Evolutionary conservation across 2,888 invertebrate genomes (phyloP), one percentile per base, ranked within the genome.

Genomic region (Chymomyza fuscimana): DNA sequence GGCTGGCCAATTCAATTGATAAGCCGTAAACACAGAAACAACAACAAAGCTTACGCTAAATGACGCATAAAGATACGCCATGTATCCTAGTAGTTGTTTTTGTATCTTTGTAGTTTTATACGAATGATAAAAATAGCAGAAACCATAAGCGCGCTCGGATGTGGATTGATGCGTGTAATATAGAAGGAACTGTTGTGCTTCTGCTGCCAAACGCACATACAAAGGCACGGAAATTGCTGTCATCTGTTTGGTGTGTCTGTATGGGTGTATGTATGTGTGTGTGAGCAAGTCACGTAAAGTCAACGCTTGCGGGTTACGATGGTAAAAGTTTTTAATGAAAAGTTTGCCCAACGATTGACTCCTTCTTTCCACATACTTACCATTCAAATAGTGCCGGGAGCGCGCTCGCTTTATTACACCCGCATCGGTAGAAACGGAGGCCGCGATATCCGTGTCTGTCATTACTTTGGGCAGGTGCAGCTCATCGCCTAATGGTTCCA

Each of bases 341-440:
- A 62, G 25, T 58, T 25, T 19, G 58, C 10, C 56, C 54, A 12
- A 52, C 19, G 22, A 59, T 54, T 54, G 50, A 5, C 32, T 61
- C 1, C 12, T 12, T 2, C 40, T 46, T 3, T 10, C 40, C 9
- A 40, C 40, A 1, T 5, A 29, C 90, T 86, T 89, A 91, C 92
- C 92, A 80, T 90, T 92, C 74, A 92, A 88, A 86, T 92, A 92
- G 82, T 92, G 92, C 78, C 91, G 87, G 78, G 92, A 90, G 70
- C 91, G 91, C 65, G 86, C 78, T 65, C 91, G 90, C 80, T 91
- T 92, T 52, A 91, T 70, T 56, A 82, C 85, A 68, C 87, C 89
- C 70, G 81, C 87, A 78, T 90, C 89, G n/a, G 89, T 84, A 67
- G 91, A 89, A 68, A 89, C 78, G 22, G 90, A 85, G 72, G 85